Percentiles rank a stretch among this genome's conserved stretches.
Evolutionary conservation across 2,888 invertebrate genomes (phyloP).

Genomic region (Nebria salina): DNA sequence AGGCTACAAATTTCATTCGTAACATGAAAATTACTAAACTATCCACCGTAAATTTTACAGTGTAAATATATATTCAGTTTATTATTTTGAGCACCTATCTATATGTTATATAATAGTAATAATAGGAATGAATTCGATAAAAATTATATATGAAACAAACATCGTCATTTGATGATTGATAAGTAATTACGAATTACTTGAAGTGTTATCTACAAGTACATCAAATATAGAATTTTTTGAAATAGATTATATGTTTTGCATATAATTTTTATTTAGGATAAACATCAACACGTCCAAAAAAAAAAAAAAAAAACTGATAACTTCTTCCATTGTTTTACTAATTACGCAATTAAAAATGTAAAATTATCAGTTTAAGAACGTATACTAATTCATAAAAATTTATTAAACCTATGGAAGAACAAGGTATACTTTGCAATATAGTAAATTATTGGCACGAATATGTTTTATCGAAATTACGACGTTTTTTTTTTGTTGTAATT

Average conservation of each 20-base stretch:
- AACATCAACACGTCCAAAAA: not conserved
- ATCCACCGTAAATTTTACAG: constrained; percentile 17
- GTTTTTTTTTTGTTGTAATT: not conserved
- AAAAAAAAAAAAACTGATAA: not conserved
- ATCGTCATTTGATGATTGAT: not conserved
- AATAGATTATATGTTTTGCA: not conserved
- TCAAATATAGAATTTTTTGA: not conserved
- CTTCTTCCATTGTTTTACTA: not conserved
- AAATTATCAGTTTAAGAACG: not conserved
- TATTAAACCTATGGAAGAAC: not conserved
- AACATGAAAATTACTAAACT: constrained; percentile 35
- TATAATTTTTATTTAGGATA: not conserved
- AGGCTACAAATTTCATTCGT: constrained; percentile 39
- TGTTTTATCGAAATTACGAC: not conserved
- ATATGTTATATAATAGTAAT: constrained; percentile 36
- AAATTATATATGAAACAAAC: not conserved
- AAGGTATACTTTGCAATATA: not conserved
- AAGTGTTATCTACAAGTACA: not conserved
- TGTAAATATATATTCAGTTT: constrained; percentile 40
- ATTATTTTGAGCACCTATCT: constrained; percentile 44
- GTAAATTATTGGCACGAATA: not conserved
- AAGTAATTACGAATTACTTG: not conserved
- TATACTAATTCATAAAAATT: not conserved
- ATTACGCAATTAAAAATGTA: not conserved
- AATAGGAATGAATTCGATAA: not conserved